A percentile compares a stretch with the other conserved stretches of the same genome.
phyloP scores from a whole-genome alignment of 2,797 vertebrate genomes.

The Xyrichtys novacula region DNA sequence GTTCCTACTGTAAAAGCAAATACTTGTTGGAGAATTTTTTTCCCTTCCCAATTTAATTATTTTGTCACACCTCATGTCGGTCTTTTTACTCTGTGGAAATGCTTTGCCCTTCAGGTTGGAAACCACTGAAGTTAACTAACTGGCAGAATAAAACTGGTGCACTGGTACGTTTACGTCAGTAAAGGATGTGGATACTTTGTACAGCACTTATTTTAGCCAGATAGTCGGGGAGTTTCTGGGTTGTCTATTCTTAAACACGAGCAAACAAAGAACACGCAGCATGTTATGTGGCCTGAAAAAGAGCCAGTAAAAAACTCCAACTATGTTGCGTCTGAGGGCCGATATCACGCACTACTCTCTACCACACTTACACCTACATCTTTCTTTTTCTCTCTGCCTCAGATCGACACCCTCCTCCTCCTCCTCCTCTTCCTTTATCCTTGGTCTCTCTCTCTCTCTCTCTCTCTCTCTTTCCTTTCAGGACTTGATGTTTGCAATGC shows the following conservation, averaged over 20 bases:
- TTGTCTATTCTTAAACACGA: slow-evolving; percentile 50
- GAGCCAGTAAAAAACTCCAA: slow-evolving; percentile 31
- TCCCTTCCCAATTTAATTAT: too few relatives aligned
- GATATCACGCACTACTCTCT: slow-evolving; percentile 38
- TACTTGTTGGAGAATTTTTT: too few relatives aligned
- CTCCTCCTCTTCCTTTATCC: not conserved
- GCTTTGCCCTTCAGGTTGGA: not conserved
- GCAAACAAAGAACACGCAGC: slow-evolving; percentile 21
- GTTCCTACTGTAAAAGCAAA: too few relatives aligned
- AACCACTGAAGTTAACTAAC: not conserved
- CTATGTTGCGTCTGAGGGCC: slow-evolving; percentile 9
- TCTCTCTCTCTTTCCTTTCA: slow-evolving; percentile 37
- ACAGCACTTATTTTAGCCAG: slow-evolving; percentile 25
- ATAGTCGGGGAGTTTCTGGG: slow-evolving; percentile 23
- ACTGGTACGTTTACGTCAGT: not conserved
- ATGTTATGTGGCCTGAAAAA: slow-evolving; percentile 45
- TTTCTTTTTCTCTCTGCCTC: slow-evolving; percentile 20
- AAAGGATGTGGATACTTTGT: slow-evolving; percentile 1
- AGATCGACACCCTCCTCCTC: slow-evolving; percentile 6
- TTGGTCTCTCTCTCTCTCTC: not conserved
- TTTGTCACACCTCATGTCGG: not conserved
- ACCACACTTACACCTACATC: slow-evolving; percentile 24
- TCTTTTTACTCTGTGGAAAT: not conserved
- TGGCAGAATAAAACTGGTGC: not conserved
- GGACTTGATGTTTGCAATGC: slow-evolving; percentile 64